phyloP scores from a whole-genome alignment of 2,113 vertebrate species.

The Bambusicola thoracicus region DNA sequence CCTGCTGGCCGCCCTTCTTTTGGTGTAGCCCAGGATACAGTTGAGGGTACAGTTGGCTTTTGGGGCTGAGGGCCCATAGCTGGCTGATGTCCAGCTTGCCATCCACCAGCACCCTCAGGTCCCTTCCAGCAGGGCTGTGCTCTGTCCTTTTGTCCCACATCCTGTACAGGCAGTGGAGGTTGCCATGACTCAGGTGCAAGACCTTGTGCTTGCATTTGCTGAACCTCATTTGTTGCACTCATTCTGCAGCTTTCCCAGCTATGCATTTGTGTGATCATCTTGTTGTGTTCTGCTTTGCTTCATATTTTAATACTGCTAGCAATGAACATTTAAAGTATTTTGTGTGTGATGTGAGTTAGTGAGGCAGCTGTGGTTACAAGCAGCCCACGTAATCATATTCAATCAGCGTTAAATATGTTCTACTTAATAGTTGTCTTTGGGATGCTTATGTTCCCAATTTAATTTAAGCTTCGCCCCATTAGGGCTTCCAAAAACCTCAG shows the following conservation, averaged over 20 bases:
- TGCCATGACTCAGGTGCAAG: too few relatives aligned
- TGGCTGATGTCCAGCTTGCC: too few relatives aligned
- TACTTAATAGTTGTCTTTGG: slow-evolving; percentile 35
- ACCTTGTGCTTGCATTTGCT: too few relatives aligned
- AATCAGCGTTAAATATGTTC: slow-evolving; percentile 58
- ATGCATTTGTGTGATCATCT: background rate
- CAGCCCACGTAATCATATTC: slow-evolving; percentile 36
- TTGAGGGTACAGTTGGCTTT: too few relatives aligned
- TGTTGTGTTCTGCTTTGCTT: slow-evolving; percentile 6
- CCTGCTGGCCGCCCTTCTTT: too few relatives aligned
- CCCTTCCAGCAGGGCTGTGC: too few relatives aligned
- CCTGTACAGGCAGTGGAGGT: too few relatives aligned
- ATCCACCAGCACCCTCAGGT: too few relatives aligned
- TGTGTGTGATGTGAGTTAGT: slow-evolving; percentile 3
- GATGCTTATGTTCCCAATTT: slow-evolving; percentile 47
- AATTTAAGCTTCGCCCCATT: slow-evolving; percentile 53
- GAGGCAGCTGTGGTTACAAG: slow-evolving; percentile 19
- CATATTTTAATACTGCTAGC: background rate
- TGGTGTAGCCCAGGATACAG: too few relatives aligned
- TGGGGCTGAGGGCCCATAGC: too few relatives aligned
- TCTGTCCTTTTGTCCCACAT: too few relatives aligned
- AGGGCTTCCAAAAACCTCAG: slow-evolving; percentile 46
- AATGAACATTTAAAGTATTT: slow-evolving; percentile 18
- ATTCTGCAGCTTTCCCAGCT: background rate
- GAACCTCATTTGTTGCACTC: too few relatives aligned